Conservation (phyloP, 2,888 invertebrate species). For the Junonia oenone region DNA sequence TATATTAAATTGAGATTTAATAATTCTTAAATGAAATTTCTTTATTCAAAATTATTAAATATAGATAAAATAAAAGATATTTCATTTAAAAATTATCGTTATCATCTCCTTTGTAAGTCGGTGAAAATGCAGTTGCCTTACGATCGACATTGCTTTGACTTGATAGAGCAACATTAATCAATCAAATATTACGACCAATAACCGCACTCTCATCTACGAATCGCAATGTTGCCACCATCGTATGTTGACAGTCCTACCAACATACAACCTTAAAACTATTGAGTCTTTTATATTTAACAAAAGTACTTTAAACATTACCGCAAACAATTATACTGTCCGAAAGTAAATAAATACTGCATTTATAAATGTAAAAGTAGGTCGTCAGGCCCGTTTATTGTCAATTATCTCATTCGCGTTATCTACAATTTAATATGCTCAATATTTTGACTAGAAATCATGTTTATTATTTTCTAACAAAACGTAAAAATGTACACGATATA, state of each 20-base stretch:
- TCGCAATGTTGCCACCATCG: constrained; percentile 1
- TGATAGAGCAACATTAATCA: not conserved
- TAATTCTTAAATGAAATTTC: constrained; percentile 5
- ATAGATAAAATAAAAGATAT: not conserved
- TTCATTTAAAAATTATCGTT: constrained; percentile 9
- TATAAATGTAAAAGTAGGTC: constrained; percentile 38
- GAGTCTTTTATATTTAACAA: constrained; percentile 21
- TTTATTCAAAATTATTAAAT: constrained; percentile 2
- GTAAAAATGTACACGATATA: constrained; percentile 71
- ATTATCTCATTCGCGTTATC: constrained; percentile 72
- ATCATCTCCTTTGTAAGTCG: constrained; percentile 7
- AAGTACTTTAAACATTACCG: constrained; percentile 24
- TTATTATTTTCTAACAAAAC: constrained; percentile 75
- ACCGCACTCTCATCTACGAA: not conserved
- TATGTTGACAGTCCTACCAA: constrained; percentile 7
- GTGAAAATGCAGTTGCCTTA: not conserved
- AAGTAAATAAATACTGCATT: constrained; percentile 54
- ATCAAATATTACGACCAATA: constrained; percentile 1
- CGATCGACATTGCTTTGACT: constrained; percentile 2
- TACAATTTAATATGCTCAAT: constrained; percentile 77
- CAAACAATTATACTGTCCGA: constrained; percentile 43
- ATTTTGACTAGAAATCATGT: constrained; percentile 80
- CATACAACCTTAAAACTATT: constrained; percentile 26
- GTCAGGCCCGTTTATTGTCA: constrained; percentile 78
- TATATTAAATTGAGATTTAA: constrained; percentile 22